Percentiles rank a stretch among this genome's conserved stretches.
Evolutionary conservation across 2,113 vertebrate genomes (phyloP).

Genomic region (Macaca nemestrina): DNA sequence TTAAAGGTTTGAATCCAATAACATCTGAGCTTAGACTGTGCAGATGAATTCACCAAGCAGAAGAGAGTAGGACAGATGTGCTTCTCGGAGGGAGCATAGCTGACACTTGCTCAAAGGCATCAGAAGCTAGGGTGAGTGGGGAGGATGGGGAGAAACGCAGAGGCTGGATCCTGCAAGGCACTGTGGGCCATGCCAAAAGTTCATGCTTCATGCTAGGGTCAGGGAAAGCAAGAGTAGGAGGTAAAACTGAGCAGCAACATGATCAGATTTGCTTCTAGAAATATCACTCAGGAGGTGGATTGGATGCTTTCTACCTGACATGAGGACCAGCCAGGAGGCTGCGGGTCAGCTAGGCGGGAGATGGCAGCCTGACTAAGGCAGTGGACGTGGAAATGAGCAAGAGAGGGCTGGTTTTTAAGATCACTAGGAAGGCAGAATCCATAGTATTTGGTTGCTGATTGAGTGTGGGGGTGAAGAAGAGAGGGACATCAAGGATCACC

Average conservation of each 20-base stretch:
- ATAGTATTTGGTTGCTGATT: background rate
- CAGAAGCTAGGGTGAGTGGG: background rate
- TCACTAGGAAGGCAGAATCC: background rate
- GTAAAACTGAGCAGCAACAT: background rate
- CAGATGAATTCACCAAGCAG: background rate
- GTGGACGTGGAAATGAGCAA: background rate
- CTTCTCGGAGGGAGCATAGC: background rate
- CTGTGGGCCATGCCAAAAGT: background rate
- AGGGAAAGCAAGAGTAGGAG: background rate
- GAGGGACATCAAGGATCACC: accelerated
- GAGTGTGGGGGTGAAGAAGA: background rate
- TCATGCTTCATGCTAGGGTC: background rate
- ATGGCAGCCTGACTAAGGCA: background rate
- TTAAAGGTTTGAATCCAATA: background rate
- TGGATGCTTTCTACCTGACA: background rate
- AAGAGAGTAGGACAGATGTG: accelerated
- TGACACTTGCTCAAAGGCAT: accelerated
- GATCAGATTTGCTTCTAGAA: background rate
- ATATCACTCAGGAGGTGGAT: background rate
- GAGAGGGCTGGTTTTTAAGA: background rate
- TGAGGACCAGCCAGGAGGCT: background rate
- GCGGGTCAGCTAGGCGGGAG: background rate
- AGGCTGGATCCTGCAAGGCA: background rate
- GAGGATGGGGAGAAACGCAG: accelerated
- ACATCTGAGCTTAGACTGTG: background rate